Percentiles rank a stretch among this genome's conserved stretches.
Conservation (phyloP, 2,113 vertebrate genomes). For the Pterocles gutturalis region DNA sequence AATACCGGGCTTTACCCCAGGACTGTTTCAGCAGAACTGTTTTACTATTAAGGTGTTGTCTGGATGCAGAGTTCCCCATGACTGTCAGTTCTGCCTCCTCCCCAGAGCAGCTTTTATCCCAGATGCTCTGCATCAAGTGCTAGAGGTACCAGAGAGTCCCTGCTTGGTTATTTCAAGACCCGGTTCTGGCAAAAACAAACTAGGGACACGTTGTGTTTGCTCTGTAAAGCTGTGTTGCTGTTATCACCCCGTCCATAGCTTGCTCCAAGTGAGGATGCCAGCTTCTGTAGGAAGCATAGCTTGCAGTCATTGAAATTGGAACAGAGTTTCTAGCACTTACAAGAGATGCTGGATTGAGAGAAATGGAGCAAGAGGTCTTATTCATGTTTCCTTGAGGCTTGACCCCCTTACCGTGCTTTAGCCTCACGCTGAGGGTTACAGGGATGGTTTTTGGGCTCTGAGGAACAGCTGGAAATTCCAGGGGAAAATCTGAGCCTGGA, state of each 20-base stretch:
- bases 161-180: not conserved
- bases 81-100: not conserved
- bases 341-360: not conserved
- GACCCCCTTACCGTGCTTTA: not conserved
- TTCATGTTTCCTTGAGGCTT: not conserved
- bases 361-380: not conserved
- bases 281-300: not conserved
- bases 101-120: not conserved
- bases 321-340: not conserved
- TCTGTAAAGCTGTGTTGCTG: rapidly evolving
- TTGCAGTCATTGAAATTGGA: not conserved
- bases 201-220: rapidly evolving
- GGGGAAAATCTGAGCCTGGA: not conserved
- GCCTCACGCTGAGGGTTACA: not conserved
- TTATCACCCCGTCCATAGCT: not conserved
- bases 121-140: rapidly evolving
- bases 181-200: not conserved
- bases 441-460: not conserved
- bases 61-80: not conserved
- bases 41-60: not conserved
- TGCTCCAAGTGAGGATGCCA: not conserved
- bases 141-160: not conserved
- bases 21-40: not conserved
- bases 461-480: not conserved
- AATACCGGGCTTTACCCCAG: not conserved